Percentiles rank a stretch among this genome's conserved stretches.
Conservation (phyloP, 2,113 vertebrate genomes). For the Brachyhypopomus occidentalis region DNA sequence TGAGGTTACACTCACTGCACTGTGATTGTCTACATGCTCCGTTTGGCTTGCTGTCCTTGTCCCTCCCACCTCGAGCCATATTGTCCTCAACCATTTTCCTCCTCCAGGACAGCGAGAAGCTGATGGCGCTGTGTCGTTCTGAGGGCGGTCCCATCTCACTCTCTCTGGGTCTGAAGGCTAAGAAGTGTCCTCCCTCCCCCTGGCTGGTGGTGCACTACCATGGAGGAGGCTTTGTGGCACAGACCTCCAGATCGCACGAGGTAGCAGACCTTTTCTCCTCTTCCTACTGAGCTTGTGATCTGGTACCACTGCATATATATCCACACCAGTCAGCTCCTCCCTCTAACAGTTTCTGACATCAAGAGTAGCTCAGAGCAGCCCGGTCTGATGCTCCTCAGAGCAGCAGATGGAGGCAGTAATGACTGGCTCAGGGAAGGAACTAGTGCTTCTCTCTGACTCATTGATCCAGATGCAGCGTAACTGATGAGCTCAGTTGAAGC, state of each 20-base stretch:
- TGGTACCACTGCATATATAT: background rate
- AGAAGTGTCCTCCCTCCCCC: conserved; percentile 72
- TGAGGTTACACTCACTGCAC: background rate
- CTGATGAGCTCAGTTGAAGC: background rate
- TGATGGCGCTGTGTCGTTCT: conserved; percentile 74
- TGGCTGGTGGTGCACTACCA: conserved; percentile 85
- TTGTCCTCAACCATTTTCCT: background rate
- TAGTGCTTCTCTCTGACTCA: conserved; percentile 16
- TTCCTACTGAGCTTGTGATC: background rate
- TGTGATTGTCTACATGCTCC: background rate
- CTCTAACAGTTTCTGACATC: background rate
- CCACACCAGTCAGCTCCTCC: conserved; percentile 1
- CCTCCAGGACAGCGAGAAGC: conserved; percentile 80
- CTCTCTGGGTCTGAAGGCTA: conserved; percentile 76
- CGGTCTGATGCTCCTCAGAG: background rate
- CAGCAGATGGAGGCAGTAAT: background rate
- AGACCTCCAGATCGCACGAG: conserved; percentile 92
- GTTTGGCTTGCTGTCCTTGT: conserved; percentile 14
- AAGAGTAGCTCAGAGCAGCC: too few species aligned
- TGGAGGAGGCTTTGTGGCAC: conserved; percentile 89
- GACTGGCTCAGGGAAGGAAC: conserved; percentile 3
- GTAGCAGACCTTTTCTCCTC: conserved; percentile 49
- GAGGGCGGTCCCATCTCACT: conserved; percentile 77
- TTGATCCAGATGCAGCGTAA: background rate
- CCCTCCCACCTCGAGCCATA: conserved; percentile 18